Evolutionary conservation across 1,140 invertebrate genomes (phyloP).

Genomic region (Nixonia krombeini): DNA sequence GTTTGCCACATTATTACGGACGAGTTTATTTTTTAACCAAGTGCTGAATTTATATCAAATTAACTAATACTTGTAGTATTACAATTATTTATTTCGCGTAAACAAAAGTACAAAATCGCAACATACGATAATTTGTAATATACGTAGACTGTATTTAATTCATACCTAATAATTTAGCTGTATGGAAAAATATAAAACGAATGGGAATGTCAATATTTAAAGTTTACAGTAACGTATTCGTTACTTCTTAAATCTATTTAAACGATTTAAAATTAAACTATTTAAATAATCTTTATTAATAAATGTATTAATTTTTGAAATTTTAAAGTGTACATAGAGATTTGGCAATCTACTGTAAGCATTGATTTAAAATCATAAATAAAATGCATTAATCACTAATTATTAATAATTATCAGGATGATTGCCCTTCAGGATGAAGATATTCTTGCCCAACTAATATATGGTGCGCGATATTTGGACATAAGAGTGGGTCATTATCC

Average conservation of each 20-base stretch:
- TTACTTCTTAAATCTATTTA: no score
- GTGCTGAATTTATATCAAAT: not conserved
- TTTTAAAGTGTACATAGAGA: not conserved
- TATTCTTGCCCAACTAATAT: constrained; percentile 74
- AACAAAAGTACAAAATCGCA: not conserved
- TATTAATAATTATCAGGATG: constrained; percentile 1
- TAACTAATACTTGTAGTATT: not conserved
- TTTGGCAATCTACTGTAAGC: no score
- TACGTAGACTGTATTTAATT: no score
- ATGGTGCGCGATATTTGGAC: constrained; percentile 75
- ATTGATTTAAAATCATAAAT: not conserved
- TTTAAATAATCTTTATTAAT: not conserved
- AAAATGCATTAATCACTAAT: not conserved
- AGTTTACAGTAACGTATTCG: no score
- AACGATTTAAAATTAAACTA: not conserved
- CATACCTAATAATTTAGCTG: no score
- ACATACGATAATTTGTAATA: no score
- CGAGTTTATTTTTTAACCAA: not conserved
- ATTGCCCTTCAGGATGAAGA: constrained; percentile 72
- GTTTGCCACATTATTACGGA: not conserved
- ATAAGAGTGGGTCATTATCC: constrained; percentile 74
- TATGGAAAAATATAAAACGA: no score
- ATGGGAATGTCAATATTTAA: no score
- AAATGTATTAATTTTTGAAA: not conserved
- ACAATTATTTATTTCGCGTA: not conserved